These are phyloP conservation scores for Prietella phreatophila DNA, from an alignment of 2,113 vertebrate genomes.

Conservation along the genomic window DNA sequence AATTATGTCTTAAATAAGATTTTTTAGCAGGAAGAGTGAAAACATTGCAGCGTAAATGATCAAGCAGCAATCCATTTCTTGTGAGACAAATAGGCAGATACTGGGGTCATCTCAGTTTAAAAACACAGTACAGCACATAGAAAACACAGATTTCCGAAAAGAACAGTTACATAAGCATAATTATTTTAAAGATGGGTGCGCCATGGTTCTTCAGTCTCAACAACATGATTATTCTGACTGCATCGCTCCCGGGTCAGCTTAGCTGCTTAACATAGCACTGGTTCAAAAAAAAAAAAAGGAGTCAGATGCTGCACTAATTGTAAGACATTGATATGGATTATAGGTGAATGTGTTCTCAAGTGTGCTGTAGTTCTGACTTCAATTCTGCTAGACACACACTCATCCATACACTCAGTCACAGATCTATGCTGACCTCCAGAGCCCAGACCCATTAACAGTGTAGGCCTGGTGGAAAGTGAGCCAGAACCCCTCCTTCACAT, in stretches of 20 bases:
- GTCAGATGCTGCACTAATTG: slow-evolving; percentile 20
- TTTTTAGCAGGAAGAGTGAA: neutral
- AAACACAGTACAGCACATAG: neutral
- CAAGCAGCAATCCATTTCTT: neutral
- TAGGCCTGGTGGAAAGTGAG: slow-evolving; percentile 55
- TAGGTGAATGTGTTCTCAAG: slow-evolving; percentile 22
- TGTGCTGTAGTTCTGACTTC: slow-evolving; percentile 2
- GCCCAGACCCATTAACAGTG: slow-evolving; percentile 31
- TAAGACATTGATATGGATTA: slow-evolving; percentile 12
- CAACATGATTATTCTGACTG: slow-evolving; percentile 19
- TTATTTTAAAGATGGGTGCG: slow-evolving; percentile 12
- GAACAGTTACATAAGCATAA: slow-evolving; percentile 30
- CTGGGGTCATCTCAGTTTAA: slow-evolving; percentile 12
- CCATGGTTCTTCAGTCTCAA: neutral
- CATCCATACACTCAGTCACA: slow-evolving; percentile 10
- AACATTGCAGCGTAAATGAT: neutral
- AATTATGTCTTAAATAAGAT: neutral
- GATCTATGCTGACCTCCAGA: slow-evolving; percentile 17
- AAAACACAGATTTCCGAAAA: neutral
- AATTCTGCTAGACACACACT: neutral
- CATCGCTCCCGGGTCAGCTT: neutral
- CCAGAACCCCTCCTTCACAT: slow-evolving; percentile 18
- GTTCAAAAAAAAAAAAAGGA: neutral
- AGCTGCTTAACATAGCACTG: slow-evolving; percentile 10
- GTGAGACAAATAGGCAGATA: slow-evolving; percentile 9